phyloP scores from a whole-genome alignment of 1,140 invertebrate species.

The Ooceraea biroi region DNA sequence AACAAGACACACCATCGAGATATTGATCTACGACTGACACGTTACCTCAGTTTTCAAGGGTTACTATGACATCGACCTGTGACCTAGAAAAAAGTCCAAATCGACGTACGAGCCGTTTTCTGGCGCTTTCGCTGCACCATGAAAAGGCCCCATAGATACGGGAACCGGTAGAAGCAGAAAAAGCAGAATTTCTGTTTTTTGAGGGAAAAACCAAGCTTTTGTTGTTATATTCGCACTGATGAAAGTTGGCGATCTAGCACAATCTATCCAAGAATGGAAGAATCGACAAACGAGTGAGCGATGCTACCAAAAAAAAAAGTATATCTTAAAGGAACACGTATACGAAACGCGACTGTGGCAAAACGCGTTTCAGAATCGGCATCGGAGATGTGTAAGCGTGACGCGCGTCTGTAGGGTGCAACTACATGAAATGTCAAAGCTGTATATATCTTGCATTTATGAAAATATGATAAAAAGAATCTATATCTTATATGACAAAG shows the following conservation, averaged over 20 bases:
- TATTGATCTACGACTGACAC: conserved; percentile 49
- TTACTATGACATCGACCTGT: conserved; percentile 11
- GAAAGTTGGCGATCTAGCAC: not conserved
- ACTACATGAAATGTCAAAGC: too few relatives aligned
- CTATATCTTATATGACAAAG: too few relatives aligned
- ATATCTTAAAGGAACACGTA: conserved; percentile 8
- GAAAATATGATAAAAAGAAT: too few relatives aligned
- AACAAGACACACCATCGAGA: conserved; percentile 44
- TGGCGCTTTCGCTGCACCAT: not conserved
- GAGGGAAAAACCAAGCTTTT: not conserved
- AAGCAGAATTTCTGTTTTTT: conserved; percentile 24
- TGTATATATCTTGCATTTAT: too few relatives aligned
- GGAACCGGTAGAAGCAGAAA: not conserved
- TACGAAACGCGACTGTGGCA: not conserved
- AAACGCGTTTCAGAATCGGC: too few relatives aligned
- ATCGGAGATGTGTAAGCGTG: too few relatives aligned
- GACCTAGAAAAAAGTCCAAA: conserved; percentile 51
- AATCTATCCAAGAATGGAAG: conserved; percentile 5
- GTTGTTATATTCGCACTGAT: conserved; percentile 13
- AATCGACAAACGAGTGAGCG: not conserved
- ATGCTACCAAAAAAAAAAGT: not conserved
- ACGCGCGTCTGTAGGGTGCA: too few relatives aligned
- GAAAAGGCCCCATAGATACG: not conserved
- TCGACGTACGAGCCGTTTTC: conserved; percentile 21
- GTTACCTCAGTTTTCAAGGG: conserved; percentile 50